Base-by-base conservation (phyloP, 2,888 invertebrate genomes). In the Drosophila emarginata region DNA sequence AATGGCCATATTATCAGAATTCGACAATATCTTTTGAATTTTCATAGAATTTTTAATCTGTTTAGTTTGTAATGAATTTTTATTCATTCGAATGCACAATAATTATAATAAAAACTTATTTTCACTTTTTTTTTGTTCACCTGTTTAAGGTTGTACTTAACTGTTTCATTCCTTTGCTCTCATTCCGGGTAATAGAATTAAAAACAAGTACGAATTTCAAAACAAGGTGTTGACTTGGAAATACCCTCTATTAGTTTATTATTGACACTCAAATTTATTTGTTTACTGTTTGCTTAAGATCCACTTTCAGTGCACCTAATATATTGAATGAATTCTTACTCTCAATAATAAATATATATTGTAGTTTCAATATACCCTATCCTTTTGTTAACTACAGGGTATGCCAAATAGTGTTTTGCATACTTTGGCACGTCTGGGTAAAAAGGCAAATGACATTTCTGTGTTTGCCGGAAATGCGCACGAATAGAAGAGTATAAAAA, bases 371-470 rank as follows among this genome's bases (percentile, higher is more conserved):
- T 45, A 12, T 45, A 21, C 45, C 45, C 45, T 1, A 15, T 45
- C 3, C 7, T 11, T 4, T 11, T 12, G 1, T 3, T 21, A 2
- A 1, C 4, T 45, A 21, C 1, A 11, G 45, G 21, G 45, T 45
- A 60, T 53, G 32, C 32, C n/a, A 2, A 58, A 50, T 26, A 58
- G 51, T 54, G 37, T 54, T 60, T 57, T 63, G 72, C 67, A 57
- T 53, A 72, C 72, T 72, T 72, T 72, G 71, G 67, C 71, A 66
- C 72, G 71, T 66, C 59, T 59, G 45, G 12, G 39, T 51, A 58
- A 40, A 54, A 59, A 37, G 67, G 36, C 23, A 72, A 72, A 72
- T 72, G 72, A 63, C 72, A 63, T 72, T 72, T 72, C 63, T 59
- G 28, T 71, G 72, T 67, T 36, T 6, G 39, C 71, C 67, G 72